A percentile compares a stretch with the other conserved stretches of the same genome.
phyloP scores from a whole-genome alignment of 2,113 vertebrate species.

The Collichthys lucidus region DNA sequence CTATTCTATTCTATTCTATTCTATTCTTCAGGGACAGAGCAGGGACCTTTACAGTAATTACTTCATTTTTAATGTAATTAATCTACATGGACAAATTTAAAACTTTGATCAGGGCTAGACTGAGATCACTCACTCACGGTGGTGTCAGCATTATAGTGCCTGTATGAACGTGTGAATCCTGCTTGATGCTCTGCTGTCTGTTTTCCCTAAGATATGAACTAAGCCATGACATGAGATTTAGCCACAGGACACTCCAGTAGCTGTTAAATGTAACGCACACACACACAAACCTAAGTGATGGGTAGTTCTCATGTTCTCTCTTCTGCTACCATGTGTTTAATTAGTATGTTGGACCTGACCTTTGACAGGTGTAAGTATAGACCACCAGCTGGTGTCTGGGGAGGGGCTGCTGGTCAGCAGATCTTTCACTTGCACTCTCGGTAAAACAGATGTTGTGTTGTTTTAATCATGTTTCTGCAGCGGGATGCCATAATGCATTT shows the following conservation, averaged over 20 bases:
- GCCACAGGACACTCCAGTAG: constrained; percentile 29
- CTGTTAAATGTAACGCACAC: constrained; percentile 54
- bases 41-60: not conserved
- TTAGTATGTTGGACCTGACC: constrained; percentile 58
- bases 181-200: constrained; percentile 4
- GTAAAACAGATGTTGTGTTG: constrained; percentile 10
- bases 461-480: not conserved
- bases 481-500: not conserved
- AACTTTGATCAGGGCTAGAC: not conserved
- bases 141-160: not conserved
- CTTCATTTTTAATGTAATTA: not conserved
- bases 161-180: not conserved
- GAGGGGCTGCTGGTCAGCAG: constrained; percentile 38
- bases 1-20: constrained; percentile 20
- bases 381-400: constrained; percentile 13
- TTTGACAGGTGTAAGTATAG: constrained; percentile 61
- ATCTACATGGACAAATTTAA: not conserved
- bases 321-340: constrained; percentile 53
- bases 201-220: constrained; percentile 23
- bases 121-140: not conserved
- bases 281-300: constrained; percentile 9
- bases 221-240: constrained; percentile 41
- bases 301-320: constrained; percentile 37
- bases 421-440: constrained; percentile 23
- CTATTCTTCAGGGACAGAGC: not conserved